Evolutionary conservation across 2,888 invertebrate genomes (phyloP).

Genomic region (Cephus spinipes): DNA sequence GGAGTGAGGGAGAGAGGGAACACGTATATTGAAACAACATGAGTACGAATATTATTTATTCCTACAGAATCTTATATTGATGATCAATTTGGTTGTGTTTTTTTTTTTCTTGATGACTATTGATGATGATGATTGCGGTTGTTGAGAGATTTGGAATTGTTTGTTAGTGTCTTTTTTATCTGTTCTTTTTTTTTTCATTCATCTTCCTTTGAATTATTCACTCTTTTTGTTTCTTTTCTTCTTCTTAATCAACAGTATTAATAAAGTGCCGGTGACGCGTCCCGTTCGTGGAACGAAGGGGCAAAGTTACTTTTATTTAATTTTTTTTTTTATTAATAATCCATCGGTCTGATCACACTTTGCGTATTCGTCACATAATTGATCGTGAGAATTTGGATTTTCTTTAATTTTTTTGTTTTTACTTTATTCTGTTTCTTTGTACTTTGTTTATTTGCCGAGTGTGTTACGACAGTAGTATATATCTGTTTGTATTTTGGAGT

Average conservation of each 20-base stretch:
- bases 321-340: background rate
- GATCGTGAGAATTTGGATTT: background rate
- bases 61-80: slow-evolving; percentile 34
- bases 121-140: slow-evolving; percentile 62
- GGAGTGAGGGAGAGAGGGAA: slow-evolving; percentile 32
- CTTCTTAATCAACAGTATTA: slow-evolving; percentile 3
- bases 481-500: slow-evolving; percentile 16
- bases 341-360: background rate
- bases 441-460: slow-evolving; percentile 16
- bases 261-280: background rate
- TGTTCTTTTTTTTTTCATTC: slow-evolving; percentile 35
- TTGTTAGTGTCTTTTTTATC: slow-evolving; percentile 55
- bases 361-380: background rate
- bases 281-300: background rate
- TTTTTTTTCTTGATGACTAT: slow-evolving; percentile 50
- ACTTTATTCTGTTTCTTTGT: slow-evolving; percentile 36
- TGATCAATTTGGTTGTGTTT: slow-evolving; percentile 27
- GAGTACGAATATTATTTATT: slow-evolving; percentile 53
- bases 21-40: slow-evolving; percentile 62
- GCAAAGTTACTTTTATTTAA: background rate
- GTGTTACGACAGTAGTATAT: slow-evolving; percentile 24
- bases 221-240: slow-evolving; percentile 31
- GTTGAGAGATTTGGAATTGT: slow-evolving; percentile 62
- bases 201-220: slow-evolving; percentile 30
- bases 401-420: slow-evolving; percentile 35